Evolutionary conservation across 2,113 vertebrate genomes (phyloP).

Genomic region (Dendropsophus ebraccatus): DNA sequence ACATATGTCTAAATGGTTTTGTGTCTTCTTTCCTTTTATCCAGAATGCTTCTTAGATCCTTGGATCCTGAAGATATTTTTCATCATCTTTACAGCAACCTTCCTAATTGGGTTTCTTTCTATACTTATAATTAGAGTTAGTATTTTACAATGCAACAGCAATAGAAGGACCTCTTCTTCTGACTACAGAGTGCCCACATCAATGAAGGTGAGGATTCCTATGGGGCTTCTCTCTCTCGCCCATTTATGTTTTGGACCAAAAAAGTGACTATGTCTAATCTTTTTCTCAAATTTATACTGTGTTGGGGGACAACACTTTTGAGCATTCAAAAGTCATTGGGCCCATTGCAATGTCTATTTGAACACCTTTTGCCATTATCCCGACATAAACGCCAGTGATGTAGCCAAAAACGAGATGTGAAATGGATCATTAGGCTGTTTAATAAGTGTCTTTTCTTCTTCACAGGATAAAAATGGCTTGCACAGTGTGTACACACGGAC

Average conservation of each 20-base stretch:
- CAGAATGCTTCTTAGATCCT: slow-evolving; percentile 85
- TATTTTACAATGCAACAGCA: slow-evolving; percentile 78
- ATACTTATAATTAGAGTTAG: slow-evolving; percentile 85
- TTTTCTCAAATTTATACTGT: too few species aligned
- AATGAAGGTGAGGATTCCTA: slow-evolving; percentile 81
- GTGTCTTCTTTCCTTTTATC: slow-evolving; percentile 58
- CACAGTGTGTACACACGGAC: slow-evolving; percentile 89
- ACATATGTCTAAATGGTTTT: too few species aligned
- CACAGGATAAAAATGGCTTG: slow-evolving; percentile 81
- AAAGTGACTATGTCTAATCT: too few species aligned
- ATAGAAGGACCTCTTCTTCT: slow-evolving; percentile 70
- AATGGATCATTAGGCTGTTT: not conserved
- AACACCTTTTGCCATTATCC: too few species aligned
- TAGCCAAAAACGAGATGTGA: not conserved
- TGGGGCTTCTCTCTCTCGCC: not conserved
- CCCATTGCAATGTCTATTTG: too few species aligned
- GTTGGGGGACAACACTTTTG: too few species aligned
- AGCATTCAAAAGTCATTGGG: too few species aligned
- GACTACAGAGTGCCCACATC: slow-evolving; percentile 76
- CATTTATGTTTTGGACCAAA: too few species aligned
- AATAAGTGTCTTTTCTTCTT: slow-evolving; percentile 69
- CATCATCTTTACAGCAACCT: slow-evolving; percentile 88
- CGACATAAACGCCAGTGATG: too few species aligned
- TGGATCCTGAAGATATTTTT: slow-evolving; percentile 88
- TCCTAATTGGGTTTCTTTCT: slow-evolving; percentile 88